A percentile compares a stretch with the other conserved stretches of the same genome.
Evolutionary conservation across 2,888 invertebrate genomes (phyloP).

Genomic region (Spodoptera littoralis): DNA sequence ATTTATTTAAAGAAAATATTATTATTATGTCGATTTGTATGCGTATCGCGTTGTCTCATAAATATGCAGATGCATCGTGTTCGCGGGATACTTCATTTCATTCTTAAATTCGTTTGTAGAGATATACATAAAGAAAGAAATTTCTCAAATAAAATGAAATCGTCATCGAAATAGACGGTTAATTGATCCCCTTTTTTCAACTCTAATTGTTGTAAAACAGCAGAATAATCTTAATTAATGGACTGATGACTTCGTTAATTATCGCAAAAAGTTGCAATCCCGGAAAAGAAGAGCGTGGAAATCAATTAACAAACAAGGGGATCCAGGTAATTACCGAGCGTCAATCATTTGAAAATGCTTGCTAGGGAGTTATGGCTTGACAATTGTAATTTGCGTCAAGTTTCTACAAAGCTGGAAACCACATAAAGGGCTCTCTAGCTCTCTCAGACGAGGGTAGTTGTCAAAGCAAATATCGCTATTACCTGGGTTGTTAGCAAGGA

Average conservation of each 20-base stretch:
- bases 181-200: no score
- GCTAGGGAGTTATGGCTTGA: slow-evolving; percentile 7
- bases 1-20: no score
- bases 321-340: slow-evolving; percentile 52
- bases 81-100: no score
- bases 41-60: no score
- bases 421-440: slow-evolving; percentile 13
- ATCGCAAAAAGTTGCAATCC: slow-evolving; percentile 34
- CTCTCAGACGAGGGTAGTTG: slow-evolving; percentile 31
- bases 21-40: no score
- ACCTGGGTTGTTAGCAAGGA: slow-evolving; percentile 6
- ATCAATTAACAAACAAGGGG: slow-evolving; percentile 51
- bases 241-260: slow-evolving; percentile 15
- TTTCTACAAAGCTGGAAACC: slow-evolving; percentile 13
- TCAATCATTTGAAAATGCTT: slow-evolving; percentile 43
- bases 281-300: slow-evolving; percentile 34
- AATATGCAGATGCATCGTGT: no score
- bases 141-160: neutral
- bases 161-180: neutral
- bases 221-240: slow-evolving; percentile 25
- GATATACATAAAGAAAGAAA: neutral
- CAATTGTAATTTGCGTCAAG: slow-evolving; percentile 42
- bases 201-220: slow-evolving; percentile 8
- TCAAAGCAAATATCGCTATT: slow-evolving; percentile 33
- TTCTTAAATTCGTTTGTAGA: no score